These are phyloP conservation scores for Gallirallus australis DNA, from an alignment of 2,797 vertebrate genomes.

Conservation along the genomic window DNA sequence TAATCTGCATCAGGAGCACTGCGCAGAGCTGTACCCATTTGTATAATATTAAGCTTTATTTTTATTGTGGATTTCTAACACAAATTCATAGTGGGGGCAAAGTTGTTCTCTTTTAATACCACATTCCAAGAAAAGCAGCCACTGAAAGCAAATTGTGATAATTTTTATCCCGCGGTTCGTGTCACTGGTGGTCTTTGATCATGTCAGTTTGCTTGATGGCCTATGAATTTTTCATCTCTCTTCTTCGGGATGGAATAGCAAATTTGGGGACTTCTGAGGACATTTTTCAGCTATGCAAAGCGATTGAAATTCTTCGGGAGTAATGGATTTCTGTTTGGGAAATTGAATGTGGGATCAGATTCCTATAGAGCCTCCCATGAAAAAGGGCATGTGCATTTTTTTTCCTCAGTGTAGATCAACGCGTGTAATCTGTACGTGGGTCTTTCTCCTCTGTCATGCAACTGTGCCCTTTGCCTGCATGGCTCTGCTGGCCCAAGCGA, in stretches of 20 bases:
- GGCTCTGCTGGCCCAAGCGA: background rate
- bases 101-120: constrained; percentile 57
- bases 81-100: constrained; percentile 52
- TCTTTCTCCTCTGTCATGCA: background rate
- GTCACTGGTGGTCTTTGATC: background rate
- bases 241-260: background rate
- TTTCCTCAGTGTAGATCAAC: background rate
- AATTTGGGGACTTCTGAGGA: background rate
- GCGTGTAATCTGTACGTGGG: accelerated
- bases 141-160: constrained; percentile 11
- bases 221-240: constrained; percentile 17
- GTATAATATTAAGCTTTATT: constrained; percentile 63
- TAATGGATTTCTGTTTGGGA: background rate
- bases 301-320: background rate
- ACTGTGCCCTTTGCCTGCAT: background rate
- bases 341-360: background rate
- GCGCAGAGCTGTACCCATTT: constrained; percentile 48
- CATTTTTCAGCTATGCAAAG: background rate
- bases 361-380: background rate
- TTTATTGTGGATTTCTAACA: constrained; percentile 67
- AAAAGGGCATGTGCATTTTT: background rate
- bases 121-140: constrained; percentile 27
- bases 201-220: background rate
- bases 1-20: constrained; percentile 63
- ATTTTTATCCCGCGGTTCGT: constrained; percentile 3